Evolutionary conservation across 2,888 invertebrate species (phyloP).

Genomic region (Ormyrus nitidulus): DNA sequence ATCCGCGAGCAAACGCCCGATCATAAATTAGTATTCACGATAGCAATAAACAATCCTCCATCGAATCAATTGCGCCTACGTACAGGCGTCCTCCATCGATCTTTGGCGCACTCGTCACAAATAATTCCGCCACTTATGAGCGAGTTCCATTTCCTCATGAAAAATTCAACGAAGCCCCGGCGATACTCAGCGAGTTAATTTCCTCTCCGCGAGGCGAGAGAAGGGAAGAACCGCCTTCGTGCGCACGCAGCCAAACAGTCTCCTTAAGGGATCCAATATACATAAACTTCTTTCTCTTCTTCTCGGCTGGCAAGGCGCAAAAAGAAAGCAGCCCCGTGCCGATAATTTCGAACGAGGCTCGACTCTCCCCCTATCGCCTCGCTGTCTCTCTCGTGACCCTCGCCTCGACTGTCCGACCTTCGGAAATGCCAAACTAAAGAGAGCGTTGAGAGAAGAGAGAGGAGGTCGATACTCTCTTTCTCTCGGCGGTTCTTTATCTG

Average conservation of each 20-base stretch:
- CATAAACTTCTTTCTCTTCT: slow-evolving; percentile 25
- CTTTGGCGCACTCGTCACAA: not conserved
- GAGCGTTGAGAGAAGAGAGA: not conserved
- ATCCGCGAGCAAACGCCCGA: no score
- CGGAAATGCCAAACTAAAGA: slow-evolving; percentile 21
- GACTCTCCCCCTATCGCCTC: slow-evolving; percentile 8
- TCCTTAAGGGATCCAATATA: slow-evolving; percentile 35
- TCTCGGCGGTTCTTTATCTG: not conserved
- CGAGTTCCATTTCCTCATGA: not conserved
- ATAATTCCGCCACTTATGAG: not conserved
- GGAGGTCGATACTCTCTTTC: slow-evolving; percentile 31
- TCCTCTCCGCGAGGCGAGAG: slow-evolving; percentile 2
- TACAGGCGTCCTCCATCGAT: no score
- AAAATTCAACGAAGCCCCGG: slow-evolving; percentile 21
- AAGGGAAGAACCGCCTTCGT: slow-evolving; percentile 10
- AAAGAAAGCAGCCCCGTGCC: slow-evolving; percentile 38
- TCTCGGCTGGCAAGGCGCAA: not conserved
- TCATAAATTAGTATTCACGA: no score
- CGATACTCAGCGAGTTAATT: slow-evolving; percentile 13
- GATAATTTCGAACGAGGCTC: slow-evolving; percentile 51
- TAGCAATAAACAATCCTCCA: no score
- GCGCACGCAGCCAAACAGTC: not conserved
- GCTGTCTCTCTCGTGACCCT: not conserved
- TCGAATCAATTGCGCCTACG: no score
- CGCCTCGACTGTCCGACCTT: slow-evolving; percentile 7